Base-by-base conservation (phyloP, 2,888 invertebrate genomes). In the Cosmia trapezina region DNA sequence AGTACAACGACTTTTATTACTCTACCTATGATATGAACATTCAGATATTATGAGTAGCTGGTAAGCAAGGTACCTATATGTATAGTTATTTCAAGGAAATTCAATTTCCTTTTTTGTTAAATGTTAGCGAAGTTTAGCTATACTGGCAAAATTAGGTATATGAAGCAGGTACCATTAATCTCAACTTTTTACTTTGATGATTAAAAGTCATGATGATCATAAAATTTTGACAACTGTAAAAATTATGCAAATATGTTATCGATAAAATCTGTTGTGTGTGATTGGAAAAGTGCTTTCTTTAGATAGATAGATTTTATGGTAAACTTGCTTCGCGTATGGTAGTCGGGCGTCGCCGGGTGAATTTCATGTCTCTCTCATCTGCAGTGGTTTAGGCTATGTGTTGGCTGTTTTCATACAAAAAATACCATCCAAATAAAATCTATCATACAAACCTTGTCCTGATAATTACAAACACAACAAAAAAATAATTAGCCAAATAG, bases 111-210 rank as follows among this genome's bases (percentile, higher is more conserved):
- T 75, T 76, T 61, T 22, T 54, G 19, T 76, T 12, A 54, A 37
- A 65, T 51, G 80, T 45, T 56, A 75, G 43, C 17, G 11, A 65
- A 80, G 9, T 76, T 76, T 61, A 45, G 64, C 62, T 62, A 14
- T 22, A 51, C n/a, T 63, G 9, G 28, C 28, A 14, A 53, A 33
- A 53, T 51, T 22, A n/a, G n/a, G n/a, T n/a, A 54, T 45, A 41
- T 33, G n/a, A n/a, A n/a, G n/a, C 41, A 49, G 28, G 70, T 70
- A 53, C 51, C 37, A 51, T 37, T 57, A 71, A 47, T 47, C 47
- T 72, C 14, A 57, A 53, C 17, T 22, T 45, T 66, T 67, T 22
- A 19, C 54, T 8, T 73, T 22, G 5, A 45, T 51, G 61, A 56
- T 75, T 61, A 7, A 61, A 61, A 76, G 51, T 57, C 62, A 62